Conservation (phyloP, 2,797 vertebrate species). For the Peromyscus eremicus region DNA sequence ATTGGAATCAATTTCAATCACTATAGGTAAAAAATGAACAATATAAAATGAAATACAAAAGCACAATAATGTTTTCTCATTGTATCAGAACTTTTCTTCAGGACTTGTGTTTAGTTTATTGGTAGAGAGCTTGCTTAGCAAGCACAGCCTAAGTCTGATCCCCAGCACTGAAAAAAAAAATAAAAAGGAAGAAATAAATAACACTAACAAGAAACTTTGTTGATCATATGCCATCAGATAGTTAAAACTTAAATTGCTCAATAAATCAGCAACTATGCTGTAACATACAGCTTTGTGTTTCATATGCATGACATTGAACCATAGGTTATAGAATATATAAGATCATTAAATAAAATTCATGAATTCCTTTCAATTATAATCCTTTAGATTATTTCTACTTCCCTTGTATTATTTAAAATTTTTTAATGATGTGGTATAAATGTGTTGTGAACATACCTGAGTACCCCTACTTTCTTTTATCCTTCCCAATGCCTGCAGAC, state of each 20-base stretch:
- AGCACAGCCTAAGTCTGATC: background rate
- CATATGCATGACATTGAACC: background rate
- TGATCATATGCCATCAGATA: background rate
- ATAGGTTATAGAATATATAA: background rate
- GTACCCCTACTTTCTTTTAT: background rate
- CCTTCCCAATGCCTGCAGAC: background rate
- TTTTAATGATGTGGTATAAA: background rate
- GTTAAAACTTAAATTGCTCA: background rate
- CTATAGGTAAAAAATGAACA: background rate
- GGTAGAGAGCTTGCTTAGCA: background rate
- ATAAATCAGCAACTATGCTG: conserved; percentile 1
- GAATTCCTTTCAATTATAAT: background rate
- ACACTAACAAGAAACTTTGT: background rate
- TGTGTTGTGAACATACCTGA: background rate
- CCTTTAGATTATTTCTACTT: background rate
- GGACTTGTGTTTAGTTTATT: no score
- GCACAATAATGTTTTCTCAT: background rate
- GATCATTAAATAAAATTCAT: background rate
- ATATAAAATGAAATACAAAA: background rate
- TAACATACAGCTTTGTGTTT: background rate
- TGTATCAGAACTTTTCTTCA: conserved; percentile 12
- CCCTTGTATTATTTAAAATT: background rate
- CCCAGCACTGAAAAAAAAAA: background rate
- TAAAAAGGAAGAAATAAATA: background rate
- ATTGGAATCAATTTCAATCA: background rate